Conservation (phyloP, 64 coral and sea anemone species). For the Porites australiensis region DNA sequence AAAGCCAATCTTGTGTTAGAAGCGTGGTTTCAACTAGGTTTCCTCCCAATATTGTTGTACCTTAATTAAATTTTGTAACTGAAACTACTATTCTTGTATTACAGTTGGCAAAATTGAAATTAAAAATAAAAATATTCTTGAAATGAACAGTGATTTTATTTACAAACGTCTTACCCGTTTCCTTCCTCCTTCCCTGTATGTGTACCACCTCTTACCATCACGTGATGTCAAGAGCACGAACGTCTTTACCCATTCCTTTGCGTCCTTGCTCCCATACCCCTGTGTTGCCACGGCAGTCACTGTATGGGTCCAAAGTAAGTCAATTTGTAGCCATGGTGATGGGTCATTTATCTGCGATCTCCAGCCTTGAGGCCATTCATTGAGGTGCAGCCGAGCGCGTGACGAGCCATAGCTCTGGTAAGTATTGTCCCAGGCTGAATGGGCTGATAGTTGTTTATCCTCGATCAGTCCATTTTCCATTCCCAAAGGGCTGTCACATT, state of each 20-base stretch:
- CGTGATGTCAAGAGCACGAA: slow-evolving; percentile 64
- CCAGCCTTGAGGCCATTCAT: slow-evolving; percentile 88
- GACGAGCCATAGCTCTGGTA: slow-evolving; percentile 53
- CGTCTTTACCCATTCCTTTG: slow-evolving; percentile 82
- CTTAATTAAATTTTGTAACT: neutral
- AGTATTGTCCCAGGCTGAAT: slow-evolving; percentile 76
- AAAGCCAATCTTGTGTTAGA: too few relatives aligned
- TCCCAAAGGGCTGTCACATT: slow-evolving; percentile 74
- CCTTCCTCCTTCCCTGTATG: slow-evolving; percentile 37
- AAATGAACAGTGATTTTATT: neutral
- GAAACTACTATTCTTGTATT: too few relatives aligned
- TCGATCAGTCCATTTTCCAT: slow-evolving; percentile 69
- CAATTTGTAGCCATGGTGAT: slow-evolving; percentile 84
- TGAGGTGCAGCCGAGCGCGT: slow-evolving; percentile 67
- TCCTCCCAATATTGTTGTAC: too few relatives aligned
- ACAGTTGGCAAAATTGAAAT: too few relatives aligned
- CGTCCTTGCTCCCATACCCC: slow-evolving; percentile 64
- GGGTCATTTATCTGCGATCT: slow-evolving; percentile 73
- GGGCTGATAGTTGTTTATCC: slow-evolving; percentile 62
- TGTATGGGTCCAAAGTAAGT: slow-evolving; percentile 30
- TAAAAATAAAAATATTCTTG: too few relatives aligned
- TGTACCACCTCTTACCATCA: slow-evolving; percentile 69
- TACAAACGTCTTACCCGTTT: slow-evolving; percentile 61
- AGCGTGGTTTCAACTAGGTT: too few relatives aligned
- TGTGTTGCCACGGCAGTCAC: slow-evolving; percentile 82